Conservation (phyloP, 2,888 invertebrate species). For the Andrena camellia region DNA sequence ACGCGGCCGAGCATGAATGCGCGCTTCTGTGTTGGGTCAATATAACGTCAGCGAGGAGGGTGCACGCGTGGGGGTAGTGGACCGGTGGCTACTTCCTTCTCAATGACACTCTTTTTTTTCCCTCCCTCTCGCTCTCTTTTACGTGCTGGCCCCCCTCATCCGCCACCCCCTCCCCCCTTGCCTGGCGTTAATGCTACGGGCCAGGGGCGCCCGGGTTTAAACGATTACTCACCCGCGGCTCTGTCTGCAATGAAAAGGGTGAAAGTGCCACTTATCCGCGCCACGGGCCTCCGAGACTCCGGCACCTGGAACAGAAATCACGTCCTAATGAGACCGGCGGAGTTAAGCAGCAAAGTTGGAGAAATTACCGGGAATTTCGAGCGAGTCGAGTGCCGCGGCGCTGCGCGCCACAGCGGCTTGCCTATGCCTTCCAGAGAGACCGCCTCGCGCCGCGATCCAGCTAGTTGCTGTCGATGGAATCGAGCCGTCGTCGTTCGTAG, state of each 20-base stretch:
- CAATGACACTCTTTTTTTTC: constrained; percentile 56
- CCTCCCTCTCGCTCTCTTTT: constrained; percentile 27
- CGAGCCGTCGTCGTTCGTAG: not conserved
- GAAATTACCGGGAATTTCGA: constrained; percentile 60
- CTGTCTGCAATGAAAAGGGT: constrained; percentile 65
- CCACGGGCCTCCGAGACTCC: constrained; percentile 59
- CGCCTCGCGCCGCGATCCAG: constrained; percentile 18
- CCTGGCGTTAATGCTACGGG: constrained; percentile 48
- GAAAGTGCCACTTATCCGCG: constrained; percentile 71
- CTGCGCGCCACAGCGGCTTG: not conserved
- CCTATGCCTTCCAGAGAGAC: constrained; percentile 30
- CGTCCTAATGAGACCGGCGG: constrained; percentile 66
- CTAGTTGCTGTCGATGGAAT: not conserved
- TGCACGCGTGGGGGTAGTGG: constrained; percentile 46
- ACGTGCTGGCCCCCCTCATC: constrained; percentile 8
- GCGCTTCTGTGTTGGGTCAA: constrained; percentile 64
- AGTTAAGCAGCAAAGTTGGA: constrained; percentile 62
- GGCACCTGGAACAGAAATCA: constrained; percentile 75
- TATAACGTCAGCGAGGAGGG: constrained; percentile 72
- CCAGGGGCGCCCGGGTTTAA: constrained; percentile 63
- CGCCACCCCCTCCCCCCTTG: constrained; percentile 21
- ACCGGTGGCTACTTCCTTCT: constrained; percentile 53
- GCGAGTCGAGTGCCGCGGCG: constrained; percentile 35
- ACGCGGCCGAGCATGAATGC: constrained; percentile 60
- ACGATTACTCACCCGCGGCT: constrained; percentile 71